phyloP scores from a whole-genome alignment of 2,113 vertebrate genomes.

The Microcebus lehilahytsara region DNA sequence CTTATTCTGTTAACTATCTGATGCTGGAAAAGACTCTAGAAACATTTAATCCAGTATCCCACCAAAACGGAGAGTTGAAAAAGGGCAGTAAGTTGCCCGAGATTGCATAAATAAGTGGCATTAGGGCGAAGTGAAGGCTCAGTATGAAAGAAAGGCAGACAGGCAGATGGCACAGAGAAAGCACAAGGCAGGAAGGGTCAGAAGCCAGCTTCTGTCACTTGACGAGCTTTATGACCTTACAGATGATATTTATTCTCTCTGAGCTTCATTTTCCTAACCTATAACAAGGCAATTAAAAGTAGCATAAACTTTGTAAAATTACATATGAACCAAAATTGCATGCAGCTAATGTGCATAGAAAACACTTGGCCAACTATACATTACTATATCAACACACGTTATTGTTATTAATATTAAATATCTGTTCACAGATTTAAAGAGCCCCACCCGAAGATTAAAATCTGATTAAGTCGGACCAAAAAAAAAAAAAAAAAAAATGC shows the following conservation, averaged over 20 bases:
- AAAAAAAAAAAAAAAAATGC: neutral
- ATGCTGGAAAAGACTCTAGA: slow-evolving; percentile 13
- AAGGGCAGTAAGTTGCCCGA: neutral
- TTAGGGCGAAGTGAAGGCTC: neutral
- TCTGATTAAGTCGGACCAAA: neutral
- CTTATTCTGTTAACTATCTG: neutral
- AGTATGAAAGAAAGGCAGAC: neutral
- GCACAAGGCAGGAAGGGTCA: neutral
- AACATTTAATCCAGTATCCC: neutral
- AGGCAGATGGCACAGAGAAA: neutral
- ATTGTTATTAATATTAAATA: slow-evolving; percentile 29
- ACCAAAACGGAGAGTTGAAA: neutral
- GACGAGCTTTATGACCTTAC: neutral
- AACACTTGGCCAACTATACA: neutral
- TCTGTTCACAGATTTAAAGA: neutral
- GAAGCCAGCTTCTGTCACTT: neutral
- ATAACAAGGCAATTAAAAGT: slow-evolving; percentile 17
- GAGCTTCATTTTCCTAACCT: neutral
- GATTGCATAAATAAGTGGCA: neutral
- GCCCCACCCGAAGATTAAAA: neutral
- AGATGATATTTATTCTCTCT: neutral
- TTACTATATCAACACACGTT: neutral
- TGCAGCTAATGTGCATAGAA: neutral
- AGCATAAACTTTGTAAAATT: neutral
- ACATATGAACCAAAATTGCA: neutral